phyloP scores from a whole-genome alignment of 1,140 invertebrate genomes.

The Sarcophaga bullata region DNA sequence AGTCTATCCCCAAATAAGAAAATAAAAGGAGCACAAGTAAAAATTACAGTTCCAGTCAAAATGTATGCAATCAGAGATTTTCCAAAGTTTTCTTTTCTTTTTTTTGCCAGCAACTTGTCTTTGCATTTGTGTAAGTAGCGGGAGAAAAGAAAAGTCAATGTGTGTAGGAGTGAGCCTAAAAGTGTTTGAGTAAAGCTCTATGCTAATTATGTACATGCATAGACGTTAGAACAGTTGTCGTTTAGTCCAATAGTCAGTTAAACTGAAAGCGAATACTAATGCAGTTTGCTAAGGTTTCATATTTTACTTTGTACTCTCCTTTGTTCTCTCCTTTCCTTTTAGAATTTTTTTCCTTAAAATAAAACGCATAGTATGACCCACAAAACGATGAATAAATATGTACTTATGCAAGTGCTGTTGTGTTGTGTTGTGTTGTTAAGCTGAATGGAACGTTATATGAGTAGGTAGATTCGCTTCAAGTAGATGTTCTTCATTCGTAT shows the following conservation, averaged over 20 bases:
- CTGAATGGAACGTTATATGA: background rate
- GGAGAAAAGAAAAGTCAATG: background rate
- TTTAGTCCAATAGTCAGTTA: background rate
- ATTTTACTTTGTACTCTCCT: background rate
- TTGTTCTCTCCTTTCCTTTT: background rate
- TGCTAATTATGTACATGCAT: background rate
- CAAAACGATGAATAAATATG: background rate
- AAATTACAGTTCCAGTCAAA: constrained; percentile 16
- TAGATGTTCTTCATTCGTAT: background rate
- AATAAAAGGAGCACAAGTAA: constrained; percentile 14
- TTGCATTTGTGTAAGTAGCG: too few species aligned
- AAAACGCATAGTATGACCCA: background rate
- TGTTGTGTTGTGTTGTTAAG: background rate
- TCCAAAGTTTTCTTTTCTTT: background rate
- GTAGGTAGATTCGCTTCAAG: background rate
- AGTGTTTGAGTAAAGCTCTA: constrained; percentile 13
- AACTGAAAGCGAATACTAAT: too few species aligned
- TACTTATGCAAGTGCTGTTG: background rate
- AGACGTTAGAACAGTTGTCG: background rate
- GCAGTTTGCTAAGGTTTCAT: too few species aligned
- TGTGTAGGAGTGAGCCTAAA: background rate
- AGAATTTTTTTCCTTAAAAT: background rate
- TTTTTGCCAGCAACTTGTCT: background rate
- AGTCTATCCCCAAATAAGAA: background rate
- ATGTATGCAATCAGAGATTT: constrained; percentile 28